Evolutionary conservation across 2,113 vertebrate species (phyloP).

Genomic region (Andinoacara biseriatus): DNA sequence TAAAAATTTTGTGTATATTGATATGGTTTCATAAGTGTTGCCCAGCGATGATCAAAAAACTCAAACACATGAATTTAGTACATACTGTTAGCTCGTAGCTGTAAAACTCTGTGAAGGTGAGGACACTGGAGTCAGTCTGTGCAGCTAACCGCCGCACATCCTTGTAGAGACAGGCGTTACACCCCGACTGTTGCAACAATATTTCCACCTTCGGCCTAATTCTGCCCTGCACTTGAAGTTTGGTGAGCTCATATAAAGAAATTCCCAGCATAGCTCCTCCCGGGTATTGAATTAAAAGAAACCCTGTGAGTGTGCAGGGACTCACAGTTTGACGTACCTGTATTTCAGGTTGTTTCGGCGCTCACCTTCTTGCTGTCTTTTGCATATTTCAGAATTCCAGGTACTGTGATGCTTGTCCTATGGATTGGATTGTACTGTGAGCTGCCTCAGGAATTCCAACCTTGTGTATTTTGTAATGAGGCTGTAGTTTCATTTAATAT

Average conservation of each 20-base stretch:
- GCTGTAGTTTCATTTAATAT: not conserved
- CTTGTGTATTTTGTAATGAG: not conserved
- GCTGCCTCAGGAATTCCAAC: not conserved
- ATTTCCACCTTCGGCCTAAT: not conserved
- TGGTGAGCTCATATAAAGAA: not conserved
- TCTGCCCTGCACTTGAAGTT: not conserved
- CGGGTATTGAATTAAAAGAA: not conserved
- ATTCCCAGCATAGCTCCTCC: not conserved
- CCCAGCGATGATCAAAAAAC: not conserved
- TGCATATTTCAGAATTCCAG: not conserved
- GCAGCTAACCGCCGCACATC: not conserved
- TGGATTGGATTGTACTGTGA: not conserved
- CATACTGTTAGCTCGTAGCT: fast-evolving
- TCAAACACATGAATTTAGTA: not conserved
- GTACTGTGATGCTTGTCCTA: not conserved
- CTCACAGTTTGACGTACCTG: not conserved
- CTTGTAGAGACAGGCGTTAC: not conserved
- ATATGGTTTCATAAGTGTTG: not conserved
- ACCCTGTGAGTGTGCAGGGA: not conserved
- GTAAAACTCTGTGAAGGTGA: not conserved
- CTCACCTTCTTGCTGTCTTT: not conserved
- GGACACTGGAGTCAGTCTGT: not conserved
- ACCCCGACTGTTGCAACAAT: not conserved
- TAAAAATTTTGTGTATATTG: fast-evolving
- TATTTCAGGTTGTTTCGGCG: not conserved